phyloP scores from a whole-genome alignment of 2,888 invertebrate genomes.

The Fragum whitleyi region DNA sequence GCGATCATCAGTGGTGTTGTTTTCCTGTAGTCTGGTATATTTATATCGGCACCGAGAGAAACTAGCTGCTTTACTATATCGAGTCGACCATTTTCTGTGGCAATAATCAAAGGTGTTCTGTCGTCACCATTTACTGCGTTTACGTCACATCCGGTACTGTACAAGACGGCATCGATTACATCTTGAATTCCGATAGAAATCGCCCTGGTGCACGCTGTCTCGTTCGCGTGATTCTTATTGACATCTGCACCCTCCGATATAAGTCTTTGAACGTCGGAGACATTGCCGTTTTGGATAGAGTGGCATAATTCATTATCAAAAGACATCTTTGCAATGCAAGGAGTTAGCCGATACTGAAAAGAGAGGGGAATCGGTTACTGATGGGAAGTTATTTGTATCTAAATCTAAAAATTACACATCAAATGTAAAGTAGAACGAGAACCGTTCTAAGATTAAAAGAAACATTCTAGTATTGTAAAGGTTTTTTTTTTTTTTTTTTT shows the following conservation, averaged over 20 bases:
- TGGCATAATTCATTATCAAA: not conserved
- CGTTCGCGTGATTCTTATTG: not conserved
- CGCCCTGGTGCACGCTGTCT: slow-evolving; percentile 7
- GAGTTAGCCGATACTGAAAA: not conserved
- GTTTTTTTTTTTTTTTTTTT: no score
- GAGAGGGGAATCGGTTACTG: no score
- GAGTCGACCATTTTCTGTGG: slow-evolving; percentile 1
- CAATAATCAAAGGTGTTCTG: slow-evolving; percentile 1
- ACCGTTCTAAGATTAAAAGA: no score
- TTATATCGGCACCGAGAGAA: slow-evolving; percentile 44
- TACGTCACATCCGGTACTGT: not conserved
- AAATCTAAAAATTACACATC: no score
- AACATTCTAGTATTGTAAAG: no score
- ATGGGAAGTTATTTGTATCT: no score
- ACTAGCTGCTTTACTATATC: slow-evolving; percentile 5
- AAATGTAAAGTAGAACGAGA: no score
- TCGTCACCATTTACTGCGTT: slow-evolving; percentile 6
- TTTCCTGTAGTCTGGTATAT: slow-evolving; percentile 53
- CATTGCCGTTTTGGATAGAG: not conserved
- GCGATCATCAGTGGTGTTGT: slow-evolving; percentile 63
- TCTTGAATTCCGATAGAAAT: not conserved
- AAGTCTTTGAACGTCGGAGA: not conserved
- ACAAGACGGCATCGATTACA: slow-evolving; percentile 4
- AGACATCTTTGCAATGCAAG: not conserved
- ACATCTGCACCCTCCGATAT: slow-evolving; percentile 2